A percentile compares a stretch with the other conserved stretches of the same genome.
These are phyloP conservation scores for Argya squamiceps DNA, from an alignment of 2,797 vertebrate species.

Conservation along the genomic window DNA sequence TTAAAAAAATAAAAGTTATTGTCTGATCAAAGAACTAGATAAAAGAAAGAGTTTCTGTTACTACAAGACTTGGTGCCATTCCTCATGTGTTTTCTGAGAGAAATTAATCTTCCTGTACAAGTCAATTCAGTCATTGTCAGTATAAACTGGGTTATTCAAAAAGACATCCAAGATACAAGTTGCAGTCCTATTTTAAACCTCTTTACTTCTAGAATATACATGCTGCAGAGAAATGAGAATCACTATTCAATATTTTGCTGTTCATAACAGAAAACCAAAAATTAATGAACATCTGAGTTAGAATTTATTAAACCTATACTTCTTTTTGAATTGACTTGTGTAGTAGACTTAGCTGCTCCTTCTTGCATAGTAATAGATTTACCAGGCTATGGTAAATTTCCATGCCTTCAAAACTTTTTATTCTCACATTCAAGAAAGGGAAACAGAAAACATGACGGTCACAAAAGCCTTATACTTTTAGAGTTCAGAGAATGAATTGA, in stretches of 20 bases:
- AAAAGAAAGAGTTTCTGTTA: not conserved
- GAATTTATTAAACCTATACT: not conserved
- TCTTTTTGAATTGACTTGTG: not conserved
- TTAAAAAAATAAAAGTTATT: not conserved
- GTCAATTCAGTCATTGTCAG: not conserved
- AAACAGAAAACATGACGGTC: not conserved
- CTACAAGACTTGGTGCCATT: not conserved
- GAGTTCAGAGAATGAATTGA: not conserved
- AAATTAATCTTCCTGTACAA: not conserved
- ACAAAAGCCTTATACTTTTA: not conserved
- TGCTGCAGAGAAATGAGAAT: not conserved
- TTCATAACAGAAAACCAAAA: not conserved
- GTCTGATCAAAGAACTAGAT: not conserved
- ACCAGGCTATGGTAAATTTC: not conserved
- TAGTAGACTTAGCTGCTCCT: not conserved
- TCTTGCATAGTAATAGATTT: not conserved
- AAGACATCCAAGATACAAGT: not conserved
- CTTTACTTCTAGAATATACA: not conserved
- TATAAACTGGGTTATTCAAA: not conserved
- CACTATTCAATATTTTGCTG: not conserved
- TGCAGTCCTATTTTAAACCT: not conserved
- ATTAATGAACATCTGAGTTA: not conserved
- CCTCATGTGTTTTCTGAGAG: not conserved
- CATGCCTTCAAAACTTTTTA: not conserved
- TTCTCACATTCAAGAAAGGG: not conserved